These are phyloP conservation scores for Sardinella longiceps DNA, from an alignment of 2,797 vertebrate genomes.

Conservation along the genomic window DNA sequence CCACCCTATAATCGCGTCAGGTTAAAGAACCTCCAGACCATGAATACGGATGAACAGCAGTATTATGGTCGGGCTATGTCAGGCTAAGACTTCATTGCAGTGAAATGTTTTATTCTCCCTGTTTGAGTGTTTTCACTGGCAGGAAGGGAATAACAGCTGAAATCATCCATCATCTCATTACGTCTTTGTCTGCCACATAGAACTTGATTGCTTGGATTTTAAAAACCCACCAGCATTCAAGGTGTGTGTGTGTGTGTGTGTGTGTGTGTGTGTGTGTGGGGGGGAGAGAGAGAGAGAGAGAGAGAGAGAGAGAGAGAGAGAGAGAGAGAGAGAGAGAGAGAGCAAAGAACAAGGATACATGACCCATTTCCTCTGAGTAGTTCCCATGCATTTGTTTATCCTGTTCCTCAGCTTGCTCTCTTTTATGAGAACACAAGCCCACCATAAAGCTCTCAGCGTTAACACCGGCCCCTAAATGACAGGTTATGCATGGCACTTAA, in stretches of 20 bases:
- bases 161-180: constrained; percentile 2
- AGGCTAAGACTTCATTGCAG: no score
- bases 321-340: background rate
- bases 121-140: background rate
- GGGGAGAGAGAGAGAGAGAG: background rate
- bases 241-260: background rate
- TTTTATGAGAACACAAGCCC: background rate
- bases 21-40: no score
- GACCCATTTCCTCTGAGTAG: constrained; percentile 2
- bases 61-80: no score
- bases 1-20: no score
- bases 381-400: constrained; percentile 30
- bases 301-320: no score
- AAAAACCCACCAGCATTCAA: background rate
- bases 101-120: background rate
- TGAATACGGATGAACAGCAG: no score
- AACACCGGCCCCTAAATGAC: constrained; percentile 58
- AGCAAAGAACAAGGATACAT: constrained; percentile 18
- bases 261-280: constrained; percentile 11
- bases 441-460: constrained; percentile 34
- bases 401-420: constrained; percentile 9
- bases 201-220: background rate
- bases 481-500: constrained; percentile 61
- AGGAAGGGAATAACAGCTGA: background rate
- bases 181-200: background rate